These are phyloP conservation scores for Apis dorsata DNA, from an alignment of 1,140 invertebrate genomes.

Conservation along the genomic window DNA sequence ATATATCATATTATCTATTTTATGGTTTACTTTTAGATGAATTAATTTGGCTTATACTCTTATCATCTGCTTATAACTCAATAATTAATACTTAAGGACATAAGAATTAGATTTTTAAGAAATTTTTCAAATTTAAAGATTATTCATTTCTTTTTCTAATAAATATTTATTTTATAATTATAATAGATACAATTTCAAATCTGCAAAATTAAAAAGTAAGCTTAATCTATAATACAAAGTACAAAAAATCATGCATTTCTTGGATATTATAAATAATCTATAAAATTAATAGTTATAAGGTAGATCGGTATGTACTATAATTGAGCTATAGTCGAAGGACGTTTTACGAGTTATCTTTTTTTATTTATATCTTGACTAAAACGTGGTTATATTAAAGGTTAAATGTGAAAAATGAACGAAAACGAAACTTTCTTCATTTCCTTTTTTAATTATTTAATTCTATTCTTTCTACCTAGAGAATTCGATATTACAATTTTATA, in stretches of 20 bases:
- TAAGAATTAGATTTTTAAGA: too few relatives aligned
- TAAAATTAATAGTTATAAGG: neutral
- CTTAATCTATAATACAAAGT: neutral
- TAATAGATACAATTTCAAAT: neutral
- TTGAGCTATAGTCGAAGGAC: slow-evolving; percentile 31
- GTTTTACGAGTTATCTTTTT: slow-evolving; percentile 5
- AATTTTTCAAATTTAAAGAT: neutral
- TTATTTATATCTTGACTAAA: neutral
- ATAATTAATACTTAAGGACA: too few relatives aligned
- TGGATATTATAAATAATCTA: neutral
- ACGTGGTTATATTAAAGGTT: too few relatives aligned
- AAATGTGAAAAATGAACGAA: too few relatives aligned
- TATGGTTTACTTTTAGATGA: too few relatives aligned
- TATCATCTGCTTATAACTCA: too few relatives aligned
- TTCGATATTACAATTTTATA: too few relatives aligned
- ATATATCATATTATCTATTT: too few relatives aligned
- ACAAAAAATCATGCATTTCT: neutral
- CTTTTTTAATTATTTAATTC: neutral
- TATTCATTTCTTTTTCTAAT: neutral
- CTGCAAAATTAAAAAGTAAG: neutral
- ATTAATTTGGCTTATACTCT: too few relatives aligned
- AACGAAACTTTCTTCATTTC: neutral
- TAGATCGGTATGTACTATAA: neutral
- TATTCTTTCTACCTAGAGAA: too few relatives aligned
- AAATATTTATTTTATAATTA: neutral